Evolutionary conservation across 1,140 invertebrate genomes (phyloP).

Genomic region (Macrotrachela quadricornifera): DNA sequence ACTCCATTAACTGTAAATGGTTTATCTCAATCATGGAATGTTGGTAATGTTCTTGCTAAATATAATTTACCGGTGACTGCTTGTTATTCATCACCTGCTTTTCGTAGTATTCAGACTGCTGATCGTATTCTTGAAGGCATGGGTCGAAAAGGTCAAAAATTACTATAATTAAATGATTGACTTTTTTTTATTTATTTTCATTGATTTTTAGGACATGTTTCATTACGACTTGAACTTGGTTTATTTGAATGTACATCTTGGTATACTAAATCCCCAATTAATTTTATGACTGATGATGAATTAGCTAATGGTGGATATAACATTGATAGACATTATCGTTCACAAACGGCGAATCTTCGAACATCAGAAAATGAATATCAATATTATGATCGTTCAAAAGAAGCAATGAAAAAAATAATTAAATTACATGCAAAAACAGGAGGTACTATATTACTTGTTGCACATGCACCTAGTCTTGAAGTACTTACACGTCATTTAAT

Average conservation of each 20-base stretch:
- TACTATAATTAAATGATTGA: too few relatives aligned
- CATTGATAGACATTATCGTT: neutral
- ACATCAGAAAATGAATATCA: too few relatives aligned
- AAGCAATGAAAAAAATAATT: too few relatives aligned
- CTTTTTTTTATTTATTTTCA: too few relatives aligned
- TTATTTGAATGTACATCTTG: slow-evolving; percentile 1
- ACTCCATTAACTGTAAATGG: slow-evolving; percentile 9
- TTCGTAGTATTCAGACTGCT: slow-evolving; percentile 8
- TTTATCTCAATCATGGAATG: neutral
- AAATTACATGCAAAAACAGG: neutral
- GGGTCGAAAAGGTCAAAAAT: too few relatives aligned
- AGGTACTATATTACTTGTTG: slow-evolving; percentile 2
- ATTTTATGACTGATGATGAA: too few relatives aligned
- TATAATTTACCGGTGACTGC: neutral
- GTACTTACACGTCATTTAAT: neutral
- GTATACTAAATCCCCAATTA: too few relatives aligned
- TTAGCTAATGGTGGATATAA: slow-evolving; percentile 5
- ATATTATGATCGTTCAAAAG: too few relatives aligned
- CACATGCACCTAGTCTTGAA: slow-evolving; percentile 6
- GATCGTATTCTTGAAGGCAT: slow-evolving; percentile 3
- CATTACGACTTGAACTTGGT: slow-evolving; percentile 6
- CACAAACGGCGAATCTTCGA: too few relatives aligned
- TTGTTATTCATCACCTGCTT: slow-evolving; percentile 5
- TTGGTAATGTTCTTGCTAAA: slow-evolving; percentile 1
- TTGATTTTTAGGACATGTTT: neutral